These are phyloP conservation scores for Drosophila paracracens DNA, from an alignment of 2,888 invertebrate species.

Conservation along the genomic window DNA sequence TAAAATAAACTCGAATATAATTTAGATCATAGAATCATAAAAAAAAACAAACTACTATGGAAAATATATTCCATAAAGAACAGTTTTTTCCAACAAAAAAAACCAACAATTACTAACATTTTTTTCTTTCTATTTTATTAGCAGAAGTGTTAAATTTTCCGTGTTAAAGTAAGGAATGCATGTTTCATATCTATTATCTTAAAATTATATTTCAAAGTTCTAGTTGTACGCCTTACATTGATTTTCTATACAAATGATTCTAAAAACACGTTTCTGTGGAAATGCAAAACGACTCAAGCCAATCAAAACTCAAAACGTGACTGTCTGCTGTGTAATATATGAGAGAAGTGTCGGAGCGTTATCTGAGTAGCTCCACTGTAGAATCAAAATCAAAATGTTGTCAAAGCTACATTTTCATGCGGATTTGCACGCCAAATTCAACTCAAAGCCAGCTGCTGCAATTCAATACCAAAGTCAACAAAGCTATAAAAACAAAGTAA, in stretches of 20 bases:
- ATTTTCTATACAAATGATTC: neutral
- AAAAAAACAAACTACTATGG: neutral
- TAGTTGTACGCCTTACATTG: neutral
- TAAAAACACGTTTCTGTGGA: neutral
- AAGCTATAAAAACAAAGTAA: conserved; percentile 57
- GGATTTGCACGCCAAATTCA: conserved; percentile 49
- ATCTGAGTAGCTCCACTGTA: conserved; percentile 51
- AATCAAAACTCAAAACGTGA: conserved; percentile 56
- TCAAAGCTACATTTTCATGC: conserved; percentile 52
- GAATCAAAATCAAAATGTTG: conserved; percentile 29
- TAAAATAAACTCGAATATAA: neutral
- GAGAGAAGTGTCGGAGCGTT: conserved; percentile 6
- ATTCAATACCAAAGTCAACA: conserved; percentile 20
- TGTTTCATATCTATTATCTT: neutral
- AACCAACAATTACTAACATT: neutral
- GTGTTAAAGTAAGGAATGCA: too few relatives aligned
- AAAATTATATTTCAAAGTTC: neutral
- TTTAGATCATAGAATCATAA: neutral
- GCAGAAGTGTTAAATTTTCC: neutral
- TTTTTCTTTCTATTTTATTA: neutral
- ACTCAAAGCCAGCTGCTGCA: conserved; percentile 44
- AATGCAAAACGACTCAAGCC: neutral
- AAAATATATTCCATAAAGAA: neutral
- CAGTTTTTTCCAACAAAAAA: neutral
- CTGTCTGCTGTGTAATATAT: conserved; percentile 14